A percentile compares a stretch with the other conserved stretches of the same genome.
These are phyloP conservation scores for Syrphus vitripennis DNA, from an alignment of 2,888 invertebrate genomes.

Conservation along the genomic window DNA sequence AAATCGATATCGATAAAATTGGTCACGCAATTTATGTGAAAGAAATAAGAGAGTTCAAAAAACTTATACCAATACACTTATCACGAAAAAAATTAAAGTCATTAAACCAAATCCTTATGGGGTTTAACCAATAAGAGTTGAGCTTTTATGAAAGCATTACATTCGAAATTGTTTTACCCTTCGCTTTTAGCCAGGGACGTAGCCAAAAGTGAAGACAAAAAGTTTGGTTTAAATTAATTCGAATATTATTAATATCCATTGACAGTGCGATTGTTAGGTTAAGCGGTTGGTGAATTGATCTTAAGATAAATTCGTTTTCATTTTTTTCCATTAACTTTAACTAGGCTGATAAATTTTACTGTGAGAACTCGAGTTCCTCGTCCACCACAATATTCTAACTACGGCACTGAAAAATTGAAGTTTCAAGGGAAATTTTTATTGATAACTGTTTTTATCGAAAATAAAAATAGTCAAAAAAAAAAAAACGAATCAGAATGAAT, in stretches of 20 bases:
- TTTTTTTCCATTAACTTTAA: too few species aligned
- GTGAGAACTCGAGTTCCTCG: background rate
- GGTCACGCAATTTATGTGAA: slow-evolving; percentile 58
- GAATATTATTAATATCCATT: too few species aligned
- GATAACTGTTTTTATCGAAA: slow-evolving; percentile 25
- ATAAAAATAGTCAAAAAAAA: background rate
- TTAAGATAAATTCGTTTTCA: too few species aligned
- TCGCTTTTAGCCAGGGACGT: background rate
- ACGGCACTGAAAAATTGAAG: background rate
- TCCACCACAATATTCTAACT: background rate
- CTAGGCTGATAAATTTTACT: too few species aligned
- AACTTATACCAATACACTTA: background rate
- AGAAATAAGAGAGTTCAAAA: background rate
- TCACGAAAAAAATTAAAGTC: slow-evolving; percentile 20
- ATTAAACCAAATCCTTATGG: slow-evolving; percentile 28
- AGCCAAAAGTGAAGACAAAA: too few species aligned
- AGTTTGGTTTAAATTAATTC: too few species aligned
- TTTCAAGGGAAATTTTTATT: slow-evolving; percentile 44
- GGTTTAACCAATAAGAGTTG: slow-evolving; percentile 4
- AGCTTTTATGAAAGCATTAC: slow-evolving; percentile 9
- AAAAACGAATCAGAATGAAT: slow-evolving; percentile 26
- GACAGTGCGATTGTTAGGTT: too few species aligned
- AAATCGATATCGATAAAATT: slow-evolving; percentile 46
- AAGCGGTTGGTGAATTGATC: too few species aligned
- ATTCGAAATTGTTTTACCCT: slow-evolving; percentile 1